Evolutionary conservation across 2,888 invertebrate species (phyloP).

Genomic region (Chironomus tentans): DNA sequence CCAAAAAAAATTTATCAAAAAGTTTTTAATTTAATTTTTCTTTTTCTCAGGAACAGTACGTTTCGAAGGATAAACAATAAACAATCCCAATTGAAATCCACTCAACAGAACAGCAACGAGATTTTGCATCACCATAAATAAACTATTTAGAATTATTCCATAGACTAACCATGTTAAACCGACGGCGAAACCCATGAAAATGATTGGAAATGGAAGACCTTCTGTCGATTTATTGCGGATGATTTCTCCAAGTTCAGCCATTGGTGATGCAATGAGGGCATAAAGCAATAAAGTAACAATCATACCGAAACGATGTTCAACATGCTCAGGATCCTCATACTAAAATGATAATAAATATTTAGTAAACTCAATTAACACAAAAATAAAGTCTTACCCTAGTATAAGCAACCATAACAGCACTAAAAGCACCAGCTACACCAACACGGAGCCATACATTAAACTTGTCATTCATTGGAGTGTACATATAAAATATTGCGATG

Average conservation of each 20-base stretch:
- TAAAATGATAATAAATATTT: conserved; percentile 28
- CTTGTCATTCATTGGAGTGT: conserved; percentile 47
- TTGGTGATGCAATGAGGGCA: conserved; percentile 57
- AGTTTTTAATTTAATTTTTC: conserved; percentile 15
- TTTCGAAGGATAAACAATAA: conserved; percentile 57
- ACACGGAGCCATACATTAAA: conserved; percentile 48
- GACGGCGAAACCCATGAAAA: conserved; percentile 71
- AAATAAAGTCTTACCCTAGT: conserved; percentile 37
- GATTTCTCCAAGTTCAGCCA: conserved; percentile 45
- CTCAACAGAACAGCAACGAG: conserved; percentile 53
- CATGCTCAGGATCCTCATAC: conserved; percentile 52
- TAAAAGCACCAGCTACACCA: conserved; percentile 48
- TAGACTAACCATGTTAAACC: conserved; percentile 36
- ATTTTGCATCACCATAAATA: conserved; percentile 52
- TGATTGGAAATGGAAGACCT: conserved; percentile 79
- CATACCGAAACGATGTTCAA: conserved; percentile 62
- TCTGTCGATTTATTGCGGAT: conserved; percentile 74
- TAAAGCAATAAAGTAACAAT: conserved; percentile 61
- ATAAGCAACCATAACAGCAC: conserved; percentile 54
- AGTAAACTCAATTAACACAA: neutral
- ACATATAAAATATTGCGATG: conserved; percentile 55
- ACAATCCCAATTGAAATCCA: conserved; percentile 54
- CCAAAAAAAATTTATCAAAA: neutral
- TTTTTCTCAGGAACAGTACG: neutral
- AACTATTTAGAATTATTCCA: conserved; percentile 38